phyloP scores from a whole-genome alignment of 2,113 vertebrate species.

The Forbesichthys papilliferus region DNA sequence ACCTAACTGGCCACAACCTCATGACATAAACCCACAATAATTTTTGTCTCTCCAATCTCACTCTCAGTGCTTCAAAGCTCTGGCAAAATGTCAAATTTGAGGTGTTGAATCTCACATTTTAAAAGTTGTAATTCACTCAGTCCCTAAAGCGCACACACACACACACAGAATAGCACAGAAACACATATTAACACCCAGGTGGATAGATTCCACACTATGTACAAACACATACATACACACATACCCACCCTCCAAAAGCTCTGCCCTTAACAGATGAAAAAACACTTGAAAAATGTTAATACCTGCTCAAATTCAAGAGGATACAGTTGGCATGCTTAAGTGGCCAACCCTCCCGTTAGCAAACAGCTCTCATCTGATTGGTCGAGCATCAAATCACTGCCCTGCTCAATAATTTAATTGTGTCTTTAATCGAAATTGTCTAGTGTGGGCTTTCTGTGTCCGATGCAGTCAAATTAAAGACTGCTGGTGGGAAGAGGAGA shows the following conservation, averaged over 20 bases:
- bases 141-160: background rate
- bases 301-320: constrained; percentile 52
- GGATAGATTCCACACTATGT: constrained; percentile 10
- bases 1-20: constrained; percentile 68
- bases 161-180: constrained; percentile 18
- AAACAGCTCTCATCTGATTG: constrained; percentile 42
- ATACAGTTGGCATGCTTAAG: constrained; percentile 38
- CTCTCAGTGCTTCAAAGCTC: constrained; percentile 69
- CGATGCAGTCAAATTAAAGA: constrained; percentile 41
- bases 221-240: background rate
- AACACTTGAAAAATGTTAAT: constrained; percentile 35
- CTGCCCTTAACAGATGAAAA: constrained; percentile 1
- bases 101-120: constrained; percentile 73
- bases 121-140: constrained; percentile 81
- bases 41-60: constrained; percentile 66
- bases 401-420: constrained; percentile 64
- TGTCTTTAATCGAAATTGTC: constrained; percentile 67
- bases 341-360: constrained; percentile 29
- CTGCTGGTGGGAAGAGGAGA: background rate
- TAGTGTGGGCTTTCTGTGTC: constrained; percentile 52
- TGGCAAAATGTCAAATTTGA: constrained; percentile 71
- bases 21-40: constrained; percentile 71
- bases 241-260: background rate
- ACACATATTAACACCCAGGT: constrained; percentile 6
- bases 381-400: constrained; percentile 30